Evolutionary conservation across 2,888 invertebrate species (phyloP), one percentile per base, ranked within the genome.

Genomic region (Entomobrya proxima): DNA sequence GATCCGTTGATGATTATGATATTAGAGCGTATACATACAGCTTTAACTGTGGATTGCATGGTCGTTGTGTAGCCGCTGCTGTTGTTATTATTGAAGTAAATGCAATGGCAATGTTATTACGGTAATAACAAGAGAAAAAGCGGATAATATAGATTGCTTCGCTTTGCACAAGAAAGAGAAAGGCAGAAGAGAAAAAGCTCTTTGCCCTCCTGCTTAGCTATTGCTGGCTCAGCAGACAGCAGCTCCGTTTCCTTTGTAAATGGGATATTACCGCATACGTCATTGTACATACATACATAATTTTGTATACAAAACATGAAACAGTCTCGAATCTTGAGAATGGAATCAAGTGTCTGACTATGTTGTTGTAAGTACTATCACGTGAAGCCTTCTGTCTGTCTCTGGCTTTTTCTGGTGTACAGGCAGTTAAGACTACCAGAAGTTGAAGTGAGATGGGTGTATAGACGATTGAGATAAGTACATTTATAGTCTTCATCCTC

Each of bases 101-200:
- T 47, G 40, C 64, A 80, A 80, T 80, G 72, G 72, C 72, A 80
- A 37, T 80, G 80, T 80, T 80, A 80, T 69, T 69, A 80, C 52
- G 27, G 67, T 80, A 52, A 67, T 79, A 67, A 67, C 32, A 67
- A 37, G 50, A 32, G 69, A 47, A 69, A 80, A 37, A 50, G 30
- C 35, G 69, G 50, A 79, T 67, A 40, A 69, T 69, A 52, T 55
- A 78, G 47, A 67, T 78, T 55, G 35, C 44, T 47, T n/a, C 13
- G 58, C 61, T 78, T 64, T 47, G 78, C 2, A 67, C 61, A 50
- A 78, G 30, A 55, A 21, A 74, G n/a, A 47, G 30, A 50, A 30
- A 3, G 11, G 37, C 37, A 37, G 37, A 5, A 50, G n/a, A 30
- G 40, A 21, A 67, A 67, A 40, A 61, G 61, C 44, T 35, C 40